Evolutionary conservation across 2,797 vertebrate species (phyloP), one percentile per base, ranked within the genome.

Genomic region (Moxostoma hubbsi): DNA sequence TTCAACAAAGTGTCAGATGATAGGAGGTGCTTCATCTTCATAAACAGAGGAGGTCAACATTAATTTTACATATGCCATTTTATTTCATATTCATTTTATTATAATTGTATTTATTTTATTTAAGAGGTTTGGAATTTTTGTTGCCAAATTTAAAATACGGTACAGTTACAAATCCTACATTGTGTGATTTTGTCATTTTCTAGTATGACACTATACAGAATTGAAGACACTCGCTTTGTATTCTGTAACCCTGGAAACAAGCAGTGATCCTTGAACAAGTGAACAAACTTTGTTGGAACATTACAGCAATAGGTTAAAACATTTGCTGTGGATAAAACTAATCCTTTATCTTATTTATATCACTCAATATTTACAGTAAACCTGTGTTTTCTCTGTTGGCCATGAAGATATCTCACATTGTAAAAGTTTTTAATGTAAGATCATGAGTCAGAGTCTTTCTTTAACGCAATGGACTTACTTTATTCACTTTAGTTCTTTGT

Each of bases 191-290:
- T 36, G 36, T 36, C 36, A 36, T 36, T 36, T 36, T 36, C 36
- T 36, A 36, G 36, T 4, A 4, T 16, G 57, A 77, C 36, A 51
- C 24, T 62, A 18, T 62, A 45, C 53, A 53, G 58, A 70, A 55
- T 36, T 36, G 24, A 9, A 47, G 51, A 66, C 11, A 51, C 5
- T 24, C 0, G 3, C 75, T 45, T 11, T 1, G 9, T 4, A 59
- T 18, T 61, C 58, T 62, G 10, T 69, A 10, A 53, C 67, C 15
- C 13, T 77, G 36, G 16, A 62, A 69, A 62, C n/a, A 51, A 67
- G 63, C 16, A 76, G 16, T 15, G 49, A 24, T 36, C 36, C 18
- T 24, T 24, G 18, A 24, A 15, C 1, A 2, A 62, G 62, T 16
- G 5, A 15, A 2, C 0, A 64, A 46, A 58, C 2, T 55, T 65